Evolutionary conservation across 2,888 invertebrate genomes (phyloP), one percentile per base, ranked within the genome.

Genomic region (Fragum fragum): DNA sequence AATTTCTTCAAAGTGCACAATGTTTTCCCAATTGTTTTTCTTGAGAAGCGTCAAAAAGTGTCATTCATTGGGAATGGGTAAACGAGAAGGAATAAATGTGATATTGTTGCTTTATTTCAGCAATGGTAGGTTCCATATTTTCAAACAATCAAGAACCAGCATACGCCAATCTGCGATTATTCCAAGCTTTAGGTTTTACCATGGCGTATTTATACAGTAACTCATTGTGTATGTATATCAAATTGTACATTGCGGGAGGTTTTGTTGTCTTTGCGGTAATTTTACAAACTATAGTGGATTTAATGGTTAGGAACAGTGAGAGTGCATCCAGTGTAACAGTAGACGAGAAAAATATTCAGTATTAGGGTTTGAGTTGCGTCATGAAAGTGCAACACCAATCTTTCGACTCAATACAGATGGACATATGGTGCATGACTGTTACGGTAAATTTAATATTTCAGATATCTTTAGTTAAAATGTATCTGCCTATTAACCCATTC

Each of bases 171-270:
- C 77, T 89, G 16, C 75, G 88, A 14, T 63, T 88, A 84, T 90
- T 88, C 63, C 87, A 88, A 68, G 88, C 90, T 9, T 55, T 84
- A 57, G 90, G 90, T 11, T 89, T 87, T 32, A 88, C 90, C 1
- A 72, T 88, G 61, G 88, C 87, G 2, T 90, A 90, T 53, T 28
- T 89, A 6, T 90, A 90, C 73, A 88, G 88, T 42, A 85, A 84
- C 53, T 77, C 75, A 18, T 74, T 90, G 16, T 89, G 88, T 74
- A 88, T 86, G 79, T 80, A 76, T 63, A 76, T 83, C 36, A 90
- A 89, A 70, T 79, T 90, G 0, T 90, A 88, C 68, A 88, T 89
- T 23, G 85, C 82, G 5, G 86, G 42, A 0, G 86, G 74, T 0
- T 76, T 86, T 16, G 81, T 89, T 11, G 73, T 87, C 0, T 23